A percentile compares a stretch with the other conserved stretches of the same genome.
Evolutionary conservation across 2,113 vertebrate species (phyloP).

Genomic region (Myxocyprinus asiaticus): DNA sequence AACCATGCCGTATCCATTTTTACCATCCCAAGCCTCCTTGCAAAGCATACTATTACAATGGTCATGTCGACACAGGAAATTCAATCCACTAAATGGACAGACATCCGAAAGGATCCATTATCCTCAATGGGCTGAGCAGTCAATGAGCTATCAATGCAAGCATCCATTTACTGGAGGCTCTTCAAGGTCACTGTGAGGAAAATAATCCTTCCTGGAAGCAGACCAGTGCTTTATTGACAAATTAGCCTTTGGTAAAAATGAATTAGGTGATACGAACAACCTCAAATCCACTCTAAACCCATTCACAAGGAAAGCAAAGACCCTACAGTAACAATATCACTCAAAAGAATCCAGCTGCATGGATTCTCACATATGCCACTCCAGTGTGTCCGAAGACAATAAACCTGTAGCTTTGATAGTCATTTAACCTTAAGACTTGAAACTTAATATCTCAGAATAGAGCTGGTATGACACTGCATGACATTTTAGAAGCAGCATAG

Average conservation of each 20-base stretch:
- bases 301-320: not conserved
- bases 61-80: conserved; percentile 26
- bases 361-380: too few species aligned
- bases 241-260: conserved; percentile 20
- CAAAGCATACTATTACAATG: conserved; percentile 12
- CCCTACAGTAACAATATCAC: not conserved
- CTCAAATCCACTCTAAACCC: conserved; percentile 8
- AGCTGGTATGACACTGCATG: too few species aligned
- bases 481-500: too few species aligned
- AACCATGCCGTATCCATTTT: too few species aligned
- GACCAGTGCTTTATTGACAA: conserved; percentile 28
- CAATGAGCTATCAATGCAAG: conserved; percentile 23
- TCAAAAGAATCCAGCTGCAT: not conserved
- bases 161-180: conserved; percentile 37
- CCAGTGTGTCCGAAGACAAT: too few species aligned
- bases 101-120: conserved; percentile 48
- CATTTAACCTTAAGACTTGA: too few species aligned
- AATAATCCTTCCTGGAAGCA: conserved; percentile 21
- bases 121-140: conserved; percentile 33
- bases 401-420: too few species aligned
- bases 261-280: conserved; percentile 16
- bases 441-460: too few species aligned
- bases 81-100: conserved; percentile 42
- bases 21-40: too few species aligned
- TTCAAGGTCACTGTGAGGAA: conserved; percentile 25